Evolutionary conservation across 2,888 invertebrate species (phyloP).

Genomic region (Meta bourneti): DNA sequence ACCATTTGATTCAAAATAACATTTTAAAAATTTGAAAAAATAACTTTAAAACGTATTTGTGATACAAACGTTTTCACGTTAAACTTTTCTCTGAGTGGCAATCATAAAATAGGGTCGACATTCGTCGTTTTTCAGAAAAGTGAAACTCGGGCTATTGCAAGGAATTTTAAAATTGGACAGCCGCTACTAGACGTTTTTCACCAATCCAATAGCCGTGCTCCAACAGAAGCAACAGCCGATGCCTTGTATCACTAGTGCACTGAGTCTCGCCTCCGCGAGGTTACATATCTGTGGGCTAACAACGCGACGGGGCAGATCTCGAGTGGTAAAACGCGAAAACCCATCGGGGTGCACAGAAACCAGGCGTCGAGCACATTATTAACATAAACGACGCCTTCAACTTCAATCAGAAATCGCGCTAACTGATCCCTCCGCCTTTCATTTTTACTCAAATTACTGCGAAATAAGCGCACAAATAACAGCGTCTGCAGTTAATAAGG

Average conservation of each 20-base stretch:
- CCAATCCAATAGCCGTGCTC: no score
- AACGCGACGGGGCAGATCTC: slow-evolving; percentile 9
- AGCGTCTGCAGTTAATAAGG: slow-evolving; percentile 39
- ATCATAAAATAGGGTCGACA: no score
- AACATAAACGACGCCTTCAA: slow-evolving; percentile 27
- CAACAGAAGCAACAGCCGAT: no score
- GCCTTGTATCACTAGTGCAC: slow-evolving; percentile 19
- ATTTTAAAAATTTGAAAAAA: no score
- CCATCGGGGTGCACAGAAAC: slow-evolving; percentile 16
- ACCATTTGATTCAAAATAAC: no score
- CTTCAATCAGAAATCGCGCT: slow-evolving; percentile 42
- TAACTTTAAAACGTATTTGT: no score
- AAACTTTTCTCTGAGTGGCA: no score
- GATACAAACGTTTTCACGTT: no score
- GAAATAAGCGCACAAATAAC: neutral
- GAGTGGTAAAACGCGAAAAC: slow-evolving; percentile 55
- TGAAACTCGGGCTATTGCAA: no score
- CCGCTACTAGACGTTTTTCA: no score
- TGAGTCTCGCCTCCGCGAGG: neutral
- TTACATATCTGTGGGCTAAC: slow-evolving; percentile 12
- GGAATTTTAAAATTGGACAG: no score
- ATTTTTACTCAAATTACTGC: slow-evolving; percentile 33
- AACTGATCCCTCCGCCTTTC: neutral
- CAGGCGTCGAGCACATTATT: slow-evolving; percentile 40
- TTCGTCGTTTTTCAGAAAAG: no score